Conservation (phyloP, 2,797 vertebrate genomes). For the Antrozous pallidus region DNA sequence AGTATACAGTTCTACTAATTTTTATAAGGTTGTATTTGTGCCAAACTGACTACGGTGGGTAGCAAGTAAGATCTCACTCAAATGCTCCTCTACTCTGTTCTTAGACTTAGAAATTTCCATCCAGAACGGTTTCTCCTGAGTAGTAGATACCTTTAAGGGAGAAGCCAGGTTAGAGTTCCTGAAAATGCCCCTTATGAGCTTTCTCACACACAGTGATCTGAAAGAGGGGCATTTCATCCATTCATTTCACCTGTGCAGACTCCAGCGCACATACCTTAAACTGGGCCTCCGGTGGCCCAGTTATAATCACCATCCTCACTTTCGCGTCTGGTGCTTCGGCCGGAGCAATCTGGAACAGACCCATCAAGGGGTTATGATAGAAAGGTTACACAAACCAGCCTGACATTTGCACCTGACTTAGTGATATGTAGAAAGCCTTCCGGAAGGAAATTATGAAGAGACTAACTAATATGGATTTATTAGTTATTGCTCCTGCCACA, state of each 20-base stretch:
- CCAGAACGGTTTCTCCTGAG: background rate
- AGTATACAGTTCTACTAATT: background rate
- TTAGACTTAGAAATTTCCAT: background rate
- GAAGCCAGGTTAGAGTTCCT: background rate
- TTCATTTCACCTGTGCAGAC: background rate
- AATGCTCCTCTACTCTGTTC: background rate
- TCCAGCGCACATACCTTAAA: constrained; percentile 90
- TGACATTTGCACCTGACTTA: background rate
- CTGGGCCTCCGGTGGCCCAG: constrained; percentile 97
- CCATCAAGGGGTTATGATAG: constrained; percentile 50
- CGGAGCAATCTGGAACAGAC: constrained; percentile 91
- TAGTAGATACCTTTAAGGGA: background rate
- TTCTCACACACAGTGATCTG: too few relatives aligned
- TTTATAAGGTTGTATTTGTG: background rate
- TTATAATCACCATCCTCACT: constrained; percentile 97
- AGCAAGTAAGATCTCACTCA: background rate
- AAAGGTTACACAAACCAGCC: background rate
- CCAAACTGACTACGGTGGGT: background rate
- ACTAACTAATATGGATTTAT: background rate
- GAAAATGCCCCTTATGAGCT: too few relatives aligned
- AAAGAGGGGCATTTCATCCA: too few relatives aligned
- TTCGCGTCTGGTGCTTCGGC: constrained; percentile 95
- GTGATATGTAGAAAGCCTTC: background rate
- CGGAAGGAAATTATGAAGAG: background rate
- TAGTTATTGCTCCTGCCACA: background rate